Percentiles rank a stretch among this genome's conserved stretches.
phyloP scores from a whole-genome alignment of 2,888 invertebrate genomes.

The Synanthedon formicaeformis region DNA sequence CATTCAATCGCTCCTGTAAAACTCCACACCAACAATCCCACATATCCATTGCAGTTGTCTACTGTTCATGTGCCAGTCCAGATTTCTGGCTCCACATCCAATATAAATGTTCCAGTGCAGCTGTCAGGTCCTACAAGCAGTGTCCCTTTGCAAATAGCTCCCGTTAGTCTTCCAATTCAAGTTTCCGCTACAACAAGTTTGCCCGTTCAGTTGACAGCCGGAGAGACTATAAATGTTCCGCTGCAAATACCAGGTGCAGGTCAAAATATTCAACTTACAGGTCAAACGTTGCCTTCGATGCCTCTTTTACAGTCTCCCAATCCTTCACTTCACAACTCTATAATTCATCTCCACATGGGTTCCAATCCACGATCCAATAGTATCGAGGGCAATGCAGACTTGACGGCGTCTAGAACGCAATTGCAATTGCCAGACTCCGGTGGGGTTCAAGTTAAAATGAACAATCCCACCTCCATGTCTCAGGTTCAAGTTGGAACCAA shows the following conservation, averaged over 20 bases:
- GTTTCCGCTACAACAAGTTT: slow-evolving; percentile 51
- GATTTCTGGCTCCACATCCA: slow-evolving; percentile 54
- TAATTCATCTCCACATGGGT: slow-evolving; percentile 62
- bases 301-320: slow-evolving; percentile 46
- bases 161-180: slow-evolving; percentile 58
- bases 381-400: slow-evolving; percentile 44
- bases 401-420: slow-evolving; percentile 45
- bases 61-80: slow-evolving; percentile 65
- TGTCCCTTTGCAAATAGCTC: slow-evolving; percentile 52
- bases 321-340: slow-evolving; percentile 50
- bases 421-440: slow-evolving; percentile 41
- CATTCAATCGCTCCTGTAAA: slow-evolving; percentile 60
- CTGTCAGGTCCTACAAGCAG: slow-evolving; percentile 45
- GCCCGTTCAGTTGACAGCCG: slow-evolving; percentile 54
- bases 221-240: slow-evolving; percentile 60
- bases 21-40: slow-evolving; percentile 47
- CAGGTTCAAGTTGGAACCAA: slow-evolving; percentile 52
- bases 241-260: slow-evolving; percentile 44
- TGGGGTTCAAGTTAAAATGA: slow-evolving; percentile 48
- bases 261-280: slow-evolving; percentile 50
- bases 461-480: slow-evolving; percentile 34
- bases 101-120: slow-evolving; percentile 61
- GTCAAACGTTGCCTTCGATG: slow-evolving; percentile 48
- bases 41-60: slow-evolving; percentile 56
- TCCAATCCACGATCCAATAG: slow-evolving; percentile 39